Conservation (phyloP, 2,888 invertebrate species). For the Apodemia mormo region DNA sequence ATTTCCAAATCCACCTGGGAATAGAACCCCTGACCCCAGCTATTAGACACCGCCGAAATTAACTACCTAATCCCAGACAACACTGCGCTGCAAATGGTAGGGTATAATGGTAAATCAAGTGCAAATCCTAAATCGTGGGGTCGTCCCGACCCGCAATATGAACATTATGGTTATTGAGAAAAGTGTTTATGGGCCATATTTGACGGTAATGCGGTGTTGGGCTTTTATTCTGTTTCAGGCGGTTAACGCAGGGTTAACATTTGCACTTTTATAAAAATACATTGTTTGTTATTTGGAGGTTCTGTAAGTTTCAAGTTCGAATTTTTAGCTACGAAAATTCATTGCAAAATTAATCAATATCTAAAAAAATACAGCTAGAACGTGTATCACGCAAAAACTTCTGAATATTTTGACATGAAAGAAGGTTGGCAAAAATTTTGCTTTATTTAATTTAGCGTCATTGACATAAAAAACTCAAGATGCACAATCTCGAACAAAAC, state of each 20-base stretch:
- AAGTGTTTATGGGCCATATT: constrained; percentile 58
- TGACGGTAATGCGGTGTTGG: constrained; percentile 34
- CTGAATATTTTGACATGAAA: no score
- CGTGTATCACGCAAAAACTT: no score
- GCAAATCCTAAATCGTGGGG: constrained; percentile 60
- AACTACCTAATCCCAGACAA: constrained; percentile 54
- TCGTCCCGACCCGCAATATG: constrained; percentile 35
- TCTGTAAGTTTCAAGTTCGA: no score
- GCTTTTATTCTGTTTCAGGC: neutral
- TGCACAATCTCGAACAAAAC: no score
- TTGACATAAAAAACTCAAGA: no score
- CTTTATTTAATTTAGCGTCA: no score
- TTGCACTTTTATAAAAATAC: neutral
- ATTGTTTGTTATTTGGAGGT: neutral
- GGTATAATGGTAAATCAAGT: constrained; percentile 70
- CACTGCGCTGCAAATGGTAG: constrained; percentile 67
- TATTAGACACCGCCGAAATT: constrained; percentile 48
- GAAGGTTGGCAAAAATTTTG: no score
- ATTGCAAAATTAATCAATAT: no score
- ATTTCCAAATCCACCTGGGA: constrained; percentile 48
- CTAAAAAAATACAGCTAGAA: no score
- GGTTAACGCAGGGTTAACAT: neutral
- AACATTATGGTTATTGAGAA: constrained; percentile 53
- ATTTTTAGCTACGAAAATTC: no score
- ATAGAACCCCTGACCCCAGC: constrained; percentile 47